Base-by-base conservation (phyloP, 2,797 vertebrate genomes). In the Antennarius maculatus region DNA sequence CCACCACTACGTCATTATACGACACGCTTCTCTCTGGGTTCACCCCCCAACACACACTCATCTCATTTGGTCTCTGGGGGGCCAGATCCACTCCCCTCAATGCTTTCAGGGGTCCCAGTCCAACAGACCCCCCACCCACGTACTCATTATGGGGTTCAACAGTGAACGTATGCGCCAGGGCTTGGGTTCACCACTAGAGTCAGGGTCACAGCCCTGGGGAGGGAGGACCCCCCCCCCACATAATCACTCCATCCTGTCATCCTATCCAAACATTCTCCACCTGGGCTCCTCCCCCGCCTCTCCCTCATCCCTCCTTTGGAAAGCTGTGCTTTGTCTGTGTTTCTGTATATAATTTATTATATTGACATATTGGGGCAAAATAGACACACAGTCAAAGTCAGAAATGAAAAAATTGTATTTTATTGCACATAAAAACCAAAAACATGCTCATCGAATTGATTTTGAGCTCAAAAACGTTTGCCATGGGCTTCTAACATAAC, bases 171-270 rank as follows among this genome's bases (percentile, higher is more conserved):
- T 60, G 71, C 76, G 65, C 17, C 15, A 34, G 53, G 60, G 23
- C 59, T 77, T 61, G 66, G 61, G 81, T 84, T 84, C 66, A 83
- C 78, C 70, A 29, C 66, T 68, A 68, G 66, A 77, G 62, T 77
- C 18, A 50, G 63, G 79, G 88, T 84, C 86, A 88, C 59, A 82
- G 56, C 85, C 69, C 83, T 55, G 43, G 82, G 77, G 88, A 80
- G 49, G 45, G 27, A 68, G 74, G 17, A 41, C 65, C 66, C 57
- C 73, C 55, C 5, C 48, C 29, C 5, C 27, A 71, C 31, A 76
- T 66, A 52, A 84, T 74, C 66, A 67, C 49, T 47, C 41, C 47
- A 34, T 58, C 65, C 71, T 62, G 45, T 71, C 69, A 60, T 66
- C 47, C 52, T 66, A 50, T 63, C 66, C 45, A 61, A 28, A 17